A percentile compares a stretch with the other conserved stretches of the same genome.
phyloP scores from a whole-genome alignment of 2,797 vertebrate genomes.

The Fistularia commersonii region DNA sequence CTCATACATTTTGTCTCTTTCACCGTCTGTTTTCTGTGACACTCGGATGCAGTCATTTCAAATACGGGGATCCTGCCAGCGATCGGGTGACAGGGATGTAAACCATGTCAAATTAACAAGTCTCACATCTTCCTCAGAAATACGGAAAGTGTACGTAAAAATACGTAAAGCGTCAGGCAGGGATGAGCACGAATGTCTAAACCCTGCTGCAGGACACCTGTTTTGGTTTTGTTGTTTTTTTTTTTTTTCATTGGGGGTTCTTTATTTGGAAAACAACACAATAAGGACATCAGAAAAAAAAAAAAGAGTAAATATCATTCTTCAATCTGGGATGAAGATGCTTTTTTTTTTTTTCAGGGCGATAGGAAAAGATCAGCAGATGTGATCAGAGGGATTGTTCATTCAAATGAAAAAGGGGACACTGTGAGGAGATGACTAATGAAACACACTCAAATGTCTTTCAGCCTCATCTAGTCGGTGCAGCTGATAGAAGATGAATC shows the following conservation, averaged over 20 bases:
- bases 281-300: conserved; percentile 5
- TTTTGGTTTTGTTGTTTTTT: conserved; percentile 42
- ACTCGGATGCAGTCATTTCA: conserved; percentile 31
- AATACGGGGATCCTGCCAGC: conserved; percentile 34
- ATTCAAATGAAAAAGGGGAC: conserved; percentile 11
- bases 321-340: neutral
- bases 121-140: conserved; percentile 49
- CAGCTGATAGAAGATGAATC: conserved; percentile 39
- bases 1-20: conserved; percentile 31
- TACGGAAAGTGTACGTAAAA: too few relatives aligned
- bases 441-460: conserved; percentile 22
- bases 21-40: conserved; percentile 26
- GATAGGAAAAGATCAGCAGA: conserved; percentile 2
- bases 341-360: conserved; percentile 2
- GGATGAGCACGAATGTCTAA: conserved; percentile 53
- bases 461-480: conserved; percentile 23
- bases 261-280: neutral
- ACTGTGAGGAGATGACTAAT: conserved; percentile 10
- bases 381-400: conserved; percentile 10
- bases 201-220: conserved; percentile 47
- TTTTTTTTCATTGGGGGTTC: conserved; percentile 2
- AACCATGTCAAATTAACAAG: conserved; percentile 53
- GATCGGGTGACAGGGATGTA: conserved; percentile 50
- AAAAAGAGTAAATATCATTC: conserved; percentile 5
- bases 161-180: conserved; percentile 30